Conservation (phyloP, 2,888 invertebrate genomes). For the Ormyrus nitidulus region DNA sequence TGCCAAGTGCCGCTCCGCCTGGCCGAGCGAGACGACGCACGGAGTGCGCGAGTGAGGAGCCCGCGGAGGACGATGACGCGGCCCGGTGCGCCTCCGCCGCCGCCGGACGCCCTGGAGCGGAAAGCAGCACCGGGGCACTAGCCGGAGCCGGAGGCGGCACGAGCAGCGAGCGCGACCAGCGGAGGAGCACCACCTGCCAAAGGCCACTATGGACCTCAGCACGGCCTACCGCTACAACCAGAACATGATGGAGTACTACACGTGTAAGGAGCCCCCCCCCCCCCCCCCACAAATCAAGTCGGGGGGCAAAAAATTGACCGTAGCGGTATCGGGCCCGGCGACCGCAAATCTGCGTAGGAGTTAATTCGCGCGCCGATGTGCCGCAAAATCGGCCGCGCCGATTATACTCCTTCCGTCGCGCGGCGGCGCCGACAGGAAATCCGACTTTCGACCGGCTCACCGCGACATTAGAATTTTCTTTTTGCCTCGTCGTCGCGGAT, state of each 20-base stretch:
- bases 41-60: background rate
- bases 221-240: conserved; percentile 97
- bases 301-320: background rate
- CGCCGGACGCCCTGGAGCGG: conserved; percentile 1
- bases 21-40: no score
- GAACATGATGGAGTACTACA: conserved; percentile 99
- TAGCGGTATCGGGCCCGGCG: background rate
- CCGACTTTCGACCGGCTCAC: conserved; percentile 32
- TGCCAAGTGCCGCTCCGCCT: background rate
- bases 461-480: conserved; percentile 28
- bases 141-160: conserved; percentile 23
- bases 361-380: background rate
- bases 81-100: background rate
- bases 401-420: conserved; percentile 19
- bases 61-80: background rate
- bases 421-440: conserved; percentile 31
- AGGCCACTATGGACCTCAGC: conserved; percentile 86
- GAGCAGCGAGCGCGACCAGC: conserved; percentile 21
- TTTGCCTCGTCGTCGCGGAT: background rate
- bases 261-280: conserved; percentile 83
- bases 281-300: no score
- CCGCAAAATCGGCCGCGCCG: background rate
- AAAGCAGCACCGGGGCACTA: background rate
- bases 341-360: conserved; percentile 34
- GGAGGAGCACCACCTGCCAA: conserved; percentile 2